phyloP scores from a whole-genome alignment of 2,113 vertebrate species.

The Seriola rivoliana region DNA sequence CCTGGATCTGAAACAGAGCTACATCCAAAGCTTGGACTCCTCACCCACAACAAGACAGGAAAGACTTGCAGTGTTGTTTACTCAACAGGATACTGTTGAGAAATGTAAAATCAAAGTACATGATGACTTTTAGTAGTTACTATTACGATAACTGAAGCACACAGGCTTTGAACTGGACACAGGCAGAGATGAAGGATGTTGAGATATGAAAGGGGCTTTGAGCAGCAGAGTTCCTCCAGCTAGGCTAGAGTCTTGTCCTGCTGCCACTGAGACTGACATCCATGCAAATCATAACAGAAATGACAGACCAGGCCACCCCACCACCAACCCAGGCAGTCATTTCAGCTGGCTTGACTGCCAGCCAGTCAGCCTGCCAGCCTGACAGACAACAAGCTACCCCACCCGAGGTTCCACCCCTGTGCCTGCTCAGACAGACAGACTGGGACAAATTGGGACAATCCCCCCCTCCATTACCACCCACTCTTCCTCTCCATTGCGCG shows the following conservation, averaged over 20 bases:
- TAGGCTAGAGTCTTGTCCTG: conserved; percentile 61
- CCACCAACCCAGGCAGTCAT: conserved; percentile 50
- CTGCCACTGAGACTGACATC: conserved; percentile 76
- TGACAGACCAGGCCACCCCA: conserved; percentile 65
- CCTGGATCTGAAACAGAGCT: conserved; percentile 72
- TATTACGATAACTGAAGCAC: neutral
- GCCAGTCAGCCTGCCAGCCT: conserved; percentile 57
- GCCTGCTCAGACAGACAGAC: conserved; percentile 76
- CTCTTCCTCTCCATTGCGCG: conserved; percentile 73
- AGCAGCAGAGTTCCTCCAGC: conserved; percentile 42
- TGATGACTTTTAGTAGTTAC: conserved; percentile 28
- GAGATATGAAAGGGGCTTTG: conserved; percentile 38
- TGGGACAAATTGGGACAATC: conserved; percentile 84
- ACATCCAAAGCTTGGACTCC: conserved; percentile 67
- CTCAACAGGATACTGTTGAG: conserved; percentile 10
- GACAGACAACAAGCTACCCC: conserved; percentile 67
- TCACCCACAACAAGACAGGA: conserved; percentile 62
- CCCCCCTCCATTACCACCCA: conserved; percentile 71
- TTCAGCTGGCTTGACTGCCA: conserved; percentile 59
- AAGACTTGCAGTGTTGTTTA: conserved; percentile 48
- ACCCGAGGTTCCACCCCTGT: conserved; percentile 73
- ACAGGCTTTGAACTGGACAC: neutral
- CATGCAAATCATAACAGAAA: conserved; percentile 84
- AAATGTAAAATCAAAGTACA: conserved; percentile 49
- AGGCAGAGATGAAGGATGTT: conserved; percentile 14